Base-by-base conservation (phyloP, 2,113 vertebrate genomes). In the Pelvicachromis taeniatus region DNA sequence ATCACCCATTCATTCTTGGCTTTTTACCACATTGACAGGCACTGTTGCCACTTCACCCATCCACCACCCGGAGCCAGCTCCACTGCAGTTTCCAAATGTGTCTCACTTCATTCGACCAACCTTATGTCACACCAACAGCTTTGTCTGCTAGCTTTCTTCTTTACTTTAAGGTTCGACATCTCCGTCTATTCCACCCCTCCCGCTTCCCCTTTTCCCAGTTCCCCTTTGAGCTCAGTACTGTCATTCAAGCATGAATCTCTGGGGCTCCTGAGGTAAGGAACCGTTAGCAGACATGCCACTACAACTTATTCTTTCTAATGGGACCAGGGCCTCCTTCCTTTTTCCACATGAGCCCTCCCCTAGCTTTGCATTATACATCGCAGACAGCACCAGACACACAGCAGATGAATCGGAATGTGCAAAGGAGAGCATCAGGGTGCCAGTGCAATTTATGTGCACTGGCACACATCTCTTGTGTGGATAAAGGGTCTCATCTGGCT, bases 321-420 rank as follows among this genome's bases (percentile, higher is more conserved):
- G 87, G 85, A 86, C 83, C 56, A 53, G 84, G 59, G 53, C 23
- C 77, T 78, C 42, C 80, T 90, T 86, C 65, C 81, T 80, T 70
- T 87, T 90, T 87, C 86, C 68, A 33, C 85, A 80, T 17, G 56
- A 94, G 86, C 82, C 86, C 80, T 83, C 82, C 83, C 81, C 58
- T 88, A 65, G 90, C 85, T 87, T 91, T 92, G 86, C 91, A 95
- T 94, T 92, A 92, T 91, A 91, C 83, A 93, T 93, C 17, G 42
- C 61, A 73, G 48, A 77, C 80, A 82, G 80, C 42, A 59, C 79
- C 82, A 52, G 89, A 89, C 54, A 63, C 83, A 87, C 29, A 11
- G 55, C 23, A 11, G 85, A 84, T 78, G 82, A 91, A 89, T 90
- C 80, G 63, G 19, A 70, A 80, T 75, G 68, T 50, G 68, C 42